Evolutionary conservation across 2,797 vertebrate genomes (phyloP), one percentile per base, ranked within the genome.

Genomic region (Euphonia xanthogaster): DNA sequence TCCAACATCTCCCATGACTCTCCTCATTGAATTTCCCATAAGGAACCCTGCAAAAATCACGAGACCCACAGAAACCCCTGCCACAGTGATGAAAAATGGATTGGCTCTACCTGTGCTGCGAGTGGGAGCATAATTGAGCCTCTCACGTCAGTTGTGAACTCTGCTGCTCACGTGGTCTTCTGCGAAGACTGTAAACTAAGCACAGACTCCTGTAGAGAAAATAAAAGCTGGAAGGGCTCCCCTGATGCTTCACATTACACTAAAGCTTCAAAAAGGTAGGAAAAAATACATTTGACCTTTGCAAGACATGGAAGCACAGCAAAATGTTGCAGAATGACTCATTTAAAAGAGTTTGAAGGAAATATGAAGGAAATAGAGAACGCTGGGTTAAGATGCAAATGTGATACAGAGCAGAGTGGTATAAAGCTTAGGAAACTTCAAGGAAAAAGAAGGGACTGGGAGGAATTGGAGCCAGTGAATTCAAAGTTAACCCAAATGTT

Each of bases 11-110:
- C 58, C 31, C 0, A 0, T 48, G 51, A 81, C 40, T 66, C 16
- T 80, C 47, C 27, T 92, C 60, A n/a, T 40, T 89, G 90, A 84
- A 92, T 90, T 94, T 93, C 57, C 80, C 71, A 13, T 13, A 27
- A 86, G 71, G 57, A 92, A 39, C 35, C 48, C 86, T 71, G 55
- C 51, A 82, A 71, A 23, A 79, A 93, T 88, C 80, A 93, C 74
- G 76, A 63, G 88, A 45, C 47, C 76, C 12, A 1, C 4, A 65
- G 70, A 86, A 84, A 62, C 12, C 51, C 63, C 35, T 82, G 77
- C 45, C 63, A 81, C 68, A 76, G 77, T 33, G 70, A 92, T 93
- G 86, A 95, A 96, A 97, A 96, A 92, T 89, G 71, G 33, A 91
- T 82, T 7, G 4, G 42, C 57, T 76, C 57, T 84, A 60, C 84